A percentile compares a stretch with the other conserved stretches of the same genome.
Conservation (phyloP, 2,113 vertebrate genomes). For the Felis catus region F.catus_Fca126_mat1.0 CM031411.1:23935501-23936000, state of each 20-base stretch:
- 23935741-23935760: neutral
- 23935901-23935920: too few relatives aligned
- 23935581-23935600: neutral
- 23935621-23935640: neutral
- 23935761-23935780: neutral
- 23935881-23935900: too few relatives aligned
- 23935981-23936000: neutral
- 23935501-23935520: neutral
- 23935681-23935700: neutral
- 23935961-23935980: too few relatives aligned
- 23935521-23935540: neutral
- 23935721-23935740: neutral
- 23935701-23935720: neutral
- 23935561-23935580: neutral
- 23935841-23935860: too few relatives aligned
- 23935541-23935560: neutral
- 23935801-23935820: too few relatives aligned
- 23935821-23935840: too few relatives aligned
- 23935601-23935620: neutral
- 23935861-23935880: too few relatives aligned
- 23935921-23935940: too few relatives aligned
- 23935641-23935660: conserved; percentile 3
- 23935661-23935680: conserved; percentile 26
- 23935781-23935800: too few relatives aligned
- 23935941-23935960: too few relatives aligned